Evolutionary conservation across 2,888 invertebrate genomes (phyloP).

Genomic region (Campopleginae sp.): DNA sequence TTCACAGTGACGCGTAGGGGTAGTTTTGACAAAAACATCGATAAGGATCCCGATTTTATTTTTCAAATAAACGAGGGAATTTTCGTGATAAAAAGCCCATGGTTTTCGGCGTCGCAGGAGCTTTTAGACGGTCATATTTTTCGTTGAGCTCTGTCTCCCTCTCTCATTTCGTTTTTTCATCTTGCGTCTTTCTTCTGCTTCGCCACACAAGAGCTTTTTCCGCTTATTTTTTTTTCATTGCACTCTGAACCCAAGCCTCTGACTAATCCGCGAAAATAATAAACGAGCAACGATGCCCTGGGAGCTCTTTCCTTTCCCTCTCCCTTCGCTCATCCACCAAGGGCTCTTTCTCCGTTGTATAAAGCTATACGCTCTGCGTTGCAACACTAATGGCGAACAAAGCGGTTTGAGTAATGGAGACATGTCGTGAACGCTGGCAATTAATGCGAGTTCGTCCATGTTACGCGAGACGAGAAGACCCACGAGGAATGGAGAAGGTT

Average conservation of each 20-base stretch:
- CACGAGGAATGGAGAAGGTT: constrained; percentile 39
- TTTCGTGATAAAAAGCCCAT: constrained; percentile 14
- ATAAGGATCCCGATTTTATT: background rate
- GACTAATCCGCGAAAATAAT: constrained; percentile 67
- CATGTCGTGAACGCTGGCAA: constrained; percentile 78
- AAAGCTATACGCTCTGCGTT: constrained; percentile 35
- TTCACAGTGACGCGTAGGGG: background rate
- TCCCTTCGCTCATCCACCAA: constrained; percentile 22
- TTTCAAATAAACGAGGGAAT: background rate
- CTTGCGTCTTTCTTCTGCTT: background rate
- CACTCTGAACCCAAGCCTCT: constrained; percentile 61
- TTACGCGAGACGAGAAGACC: constrained; percentile 58
- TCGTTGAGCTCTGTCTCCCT: constrained; percentile 31
- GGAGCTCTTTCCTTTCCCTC: constrained; percentile 16
- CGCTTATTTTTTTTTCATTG: constrained; percentile 47
- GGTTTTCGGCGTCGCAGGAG: constrained; percentile 35
- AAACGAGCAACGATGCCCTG: constrained; percentile 58
- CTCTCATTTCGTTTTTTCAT: background rate
- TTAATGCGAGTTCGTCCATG: constrained; percentile 76
- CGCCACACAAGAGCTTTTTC: constrained; percentile 8
- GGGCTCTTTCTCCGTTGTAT: constrained; percentile 58
- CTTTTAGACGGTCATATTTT: constrained; percentile 29
- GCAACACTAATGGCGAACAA: constrained; percentile 66
- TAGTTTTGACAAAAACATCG: background rate
- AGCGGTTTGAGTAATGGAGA: constrained; percentile 77